Base-by-base conservation (phyloP, 2,797 vertebrate genomes). In the Esox lucius region DNA sequence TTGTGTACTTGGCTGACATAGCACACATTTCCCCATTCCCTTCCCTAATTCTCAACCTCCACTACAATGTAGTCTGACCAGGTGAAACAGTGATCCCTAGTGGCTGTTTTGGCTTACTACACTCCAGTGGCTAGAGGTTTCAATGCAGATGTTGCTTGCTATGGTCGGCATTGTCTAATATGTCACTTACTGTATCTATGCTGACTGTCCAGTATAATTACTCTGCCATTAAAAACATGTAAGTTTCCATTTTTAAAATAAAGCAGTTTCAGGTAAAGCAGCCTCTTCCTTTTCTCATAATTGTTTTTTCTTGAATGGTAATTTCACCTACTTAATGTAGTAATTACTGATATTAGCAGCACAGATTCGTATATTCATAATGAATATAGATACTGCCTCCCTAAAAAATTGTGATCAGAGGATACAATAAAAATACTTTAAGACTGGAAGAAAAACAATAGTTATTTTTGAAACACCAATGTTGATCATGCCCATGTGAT, bases 91-190 rank as follows among this genome's bases (percentile, higher is more conserved):
- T 17, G 11, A 12, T 6, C 22, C 9, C 56, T 26, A 11, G 9
- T 61, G 56, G 56, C 56, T 24, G 22, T 59, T 59, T 9, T 22
- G 56, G n/a, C 56, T 61, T 24, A 61, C 73, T 72, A 39, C 70
- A 42, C 70, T 59, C 73, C 66, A 72, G 80, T 67, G 62, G 65
- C 78, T 53, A 70, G 84, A 81, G 81, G 81, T 74, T 67, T 90
- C 90, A 90, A 93, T 91, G 90, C 90, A 91, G 90, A 85, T 59
- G 31, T 82, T 33, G 17, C 81, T 19, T 51, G 77, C 49, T 77
- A 39, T 68, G 73, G 80, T 76, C 76, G 79, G 77, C 78, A 65
- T 79, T 46, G 76, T 88, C 71, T 5, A 68, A 80, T 78, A 73
- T 83, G 42, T 85, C 80, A 78, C 56, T 84, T 75, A 83, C 75